Evolutionary conservation across 2,888 invertebrate genomes (phyloP), one percentile per base, ranked within the genome.

Genomic region (Tetheella fluctuosa): DNA sequence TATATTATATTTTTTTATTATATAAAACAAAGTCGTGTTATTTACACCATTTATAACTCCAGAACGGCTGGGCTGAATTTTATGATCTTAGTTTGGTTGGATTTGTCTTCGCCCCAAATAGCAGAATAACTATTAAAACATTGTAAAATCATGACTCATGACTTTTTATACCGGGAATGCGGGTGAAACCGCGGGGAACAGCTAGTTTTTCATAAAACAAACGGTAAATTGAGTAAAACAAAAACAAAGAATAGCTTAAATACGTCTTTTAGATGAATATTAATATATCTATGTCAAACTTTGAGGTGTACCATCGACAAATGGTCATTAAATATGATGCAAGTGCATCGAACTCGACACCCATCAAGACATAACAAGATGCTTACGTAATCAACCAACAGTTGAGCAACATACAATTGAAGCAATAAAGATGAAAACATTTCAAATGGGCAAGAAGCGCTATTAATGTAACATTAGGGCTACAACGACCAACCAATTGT

Each of bases 331-430:
- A 63, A 71, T 71, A 64, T 74, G 73, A 76, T 74, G 81, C 73
- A 79, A 81, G 88, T 80, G 80, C 88, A 84, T 81, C 81, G 86
- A 88, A 88, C 88, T 82, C 80, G 69, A 60, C 58, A 74, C 70
- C 77, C 80, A 79, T 55, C 76, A 80, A 77, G 74, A 80, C 81
- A 84, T 84, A 83, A 86, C 79, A 80, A 83, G 80, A 71, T 79
- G 84, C 79, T 88, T 86, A 88, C 86, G 88, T 84, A 86, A 87
- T 74, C 72, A 70, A 71, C 81, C 75, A 72, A 78, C 80, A 81
- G 84, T 88, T 84, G 85, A 85, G 85, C 86, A 87, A 88, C 85
- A 84, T 83, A 86, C 89, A 90, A 90, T 91, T 88, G 90, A 85
- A 74, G 82, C 86, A 87, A 91, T 90, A 85, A 86, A 89, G 83